A percentile compares a stretch with the other conserved stretches of the same genome.
Evolutionary conservation across 2,888 invertebrate genomes (phyloP).

Genomic region (Polyommatus iphigenia): DNA sequence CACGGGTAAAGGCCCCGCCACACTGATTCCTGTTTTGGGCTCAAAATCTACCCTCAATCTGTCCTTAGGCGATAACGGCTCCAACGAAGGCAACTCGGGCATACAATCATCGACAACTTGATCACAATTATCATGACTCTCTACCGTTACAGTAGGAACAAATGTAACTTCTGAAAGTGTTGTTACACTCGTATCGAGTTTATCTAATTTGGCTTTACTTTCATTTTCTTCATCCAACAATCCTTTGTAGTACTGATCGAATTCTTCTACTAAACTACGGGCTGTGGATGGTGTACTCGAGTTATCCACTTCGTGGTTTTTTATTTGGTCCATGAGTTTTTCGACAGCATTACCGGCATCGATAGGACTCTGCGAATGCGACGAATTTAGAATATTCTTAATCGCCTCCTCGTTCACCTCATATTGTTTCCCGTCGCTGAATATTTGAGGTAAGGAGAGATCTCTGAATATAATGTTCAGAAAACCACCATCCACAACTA

Average conservation of each 20-base stretch:
- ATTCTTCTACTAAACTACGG: slow-evolving; percentile 69
- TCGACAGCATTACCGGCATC: slow-evolving; percentile 53
- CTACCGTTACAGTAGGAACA: not conserved
- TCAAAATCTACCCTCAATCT: not conserved
- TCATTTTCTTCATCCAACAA: slow-evolving; percentile 52
- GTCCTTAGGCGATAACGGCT: slow-evolving; percentile 36
- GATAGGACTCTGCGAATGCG: slow-evolving; percentile 50
- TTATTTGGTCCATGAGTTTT: slow-evolving; percentile 60
- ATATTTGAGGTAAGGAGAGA: slow-evolving; percentile 64
- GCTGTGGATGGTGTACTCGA: slow-evolving; percentile 67
- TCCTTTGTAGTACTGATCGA: slow-evolving; percentile 66
- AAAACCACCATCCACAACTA: slow-evolving; percentile 69
- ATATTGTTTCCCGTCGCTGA: slow-evolving; percentile 67
- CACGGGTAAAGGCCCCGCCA: slow-evolving; percentile 60
- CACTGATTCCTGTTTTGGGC: slow-evolving; percentile 36
- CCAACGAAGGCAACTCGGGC: slow-evolving; percentile 34
- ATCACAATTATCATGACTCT: not conserved
- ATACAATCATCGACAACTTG: slow-evolving; percentile 35
- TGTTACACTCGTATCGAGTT: not conserved
- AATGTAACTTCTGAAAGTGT: not conserved
- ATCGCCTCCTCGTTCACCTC: slow-evolving; percentile 72
- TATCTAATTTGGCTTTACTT: not conserved
- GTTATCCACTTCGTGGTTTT: slow-evolving; percentile 55
- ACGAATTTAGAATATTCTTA: slow-evolving; percentile 60
- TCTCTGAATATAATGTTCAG: slow-evolving; percentile 70